Percentiles rank a stretch among this genome's conserved stretches.
phyloP scores from a whole-genome alignment of 2,888 invertebrate genomes.

The Sarcophaga rosellei region DNA sequence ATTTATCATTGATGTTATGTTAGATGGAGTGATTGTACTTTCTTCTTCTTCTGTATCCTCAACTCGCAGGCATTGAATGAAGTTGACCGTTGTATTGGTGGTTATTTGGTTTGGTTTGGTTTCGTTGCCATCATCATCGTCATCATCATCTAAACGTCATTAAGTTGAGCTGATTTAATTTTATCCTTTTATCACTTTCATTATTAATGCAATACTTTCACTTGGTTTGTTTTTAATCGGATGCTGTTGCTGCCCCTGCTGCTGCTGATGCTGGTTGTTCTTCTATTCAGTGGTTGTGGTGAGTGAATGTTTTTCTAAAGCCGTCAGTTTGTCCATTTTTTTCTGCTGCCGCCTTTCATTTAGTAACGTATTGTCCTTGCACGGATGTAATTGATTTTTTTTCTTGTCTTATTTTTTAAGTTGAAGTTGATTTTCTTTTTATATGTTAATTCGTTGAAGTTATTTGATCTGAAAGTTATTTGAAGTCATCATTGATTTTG shows the following conservation, averaged over 20 bases:
- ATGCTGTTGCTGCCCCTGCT: background rate
- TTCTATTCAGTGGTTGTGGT: slow-evolving; percentile 14
- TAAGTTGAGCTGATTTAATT: slow-evolving; percentile 67
- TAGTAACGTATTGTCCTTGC: background rate
- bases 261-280: slow-evolving; percentile 16
- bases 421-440: background rate
- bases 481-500: background rate
- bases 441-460: background rate
- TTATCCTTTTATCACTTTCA: slow-evolving; percentile 66
- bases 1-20: slow-evolving; percentile 61
- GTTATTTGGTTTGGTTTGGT: background rate
- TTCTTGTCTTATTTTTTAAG: too few relatives aligned
- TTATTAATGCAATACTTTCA: slow-evolving; percentile 66
- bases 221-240: slow-evolving; percentile 61
- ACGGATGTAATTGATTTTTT: background rate
- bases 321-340: background rate
- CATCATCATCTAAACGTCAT: slow-evolving; percentile 54
- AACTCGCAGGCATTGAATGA: background rate
- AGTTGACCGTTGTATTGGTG: background rate
- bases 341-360: background rate
- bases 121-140: background rate
- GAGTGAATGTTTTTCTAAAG: slow-evolving; percentile 6
- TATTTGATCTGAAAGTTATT: background rate
- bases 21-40: slow-evolving; percentile 46
- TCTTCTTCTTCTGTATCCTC: background rate